Evolutionary conservation across 2,113 vertebrate species (phyloP).

Genomic region (Oriolus oriolus): DNA sequence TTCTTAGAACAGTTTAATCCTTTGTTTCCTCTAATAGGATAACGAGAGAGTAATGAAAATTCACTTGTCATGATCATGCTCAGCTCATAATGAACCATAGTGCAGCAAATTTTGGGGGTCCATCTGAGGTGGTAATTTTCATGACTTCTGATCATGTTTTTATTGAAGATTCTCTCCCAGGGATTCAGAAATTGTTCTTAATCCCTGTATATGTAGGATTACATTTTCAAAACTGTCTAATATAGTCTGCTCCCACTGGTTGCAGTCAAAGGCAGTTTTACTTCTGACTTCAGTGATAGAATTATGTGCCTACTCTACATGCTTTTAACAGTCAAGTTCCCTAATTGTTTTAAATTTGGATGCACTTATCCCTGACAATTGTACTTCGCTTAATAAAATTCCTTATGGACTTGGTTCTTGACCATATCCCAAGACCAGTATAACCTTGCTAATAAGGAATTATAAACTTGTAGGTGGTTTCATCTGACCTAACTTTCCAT

Average conservation of each 20-base stretch:
- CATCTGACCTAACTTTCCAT: neutral
- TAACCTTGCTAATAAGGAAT: neutral
- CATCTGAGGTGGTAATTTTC: neutral
- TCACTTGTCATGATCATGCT: neutral
- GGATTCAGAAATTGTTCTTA: neutral
- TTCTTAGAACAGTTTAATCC: neutral
- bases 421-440: neutral
- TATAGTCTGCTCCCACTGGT: neutral
- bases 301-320: neutral
- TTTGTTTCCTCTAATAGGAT: neutral
- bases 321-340: neutral
- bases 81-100: neutral
- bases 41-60: neutral
- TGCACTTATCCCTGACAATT: neutral
- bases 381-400: neutral
- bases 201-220: neutral
- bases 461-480: neutral
- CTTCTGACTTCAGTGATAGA: neutral
- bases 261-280: neutral
- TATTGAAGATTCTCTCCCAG: neutral
- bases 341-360: neutral
- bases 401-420: neutral
- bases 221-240: neutral
- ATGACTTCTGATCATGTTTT: neutral
- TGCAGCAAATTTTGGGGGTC: neutral